Evolutionary conservation across 2,113 vertebrate species (phyloP).

Genomic region (Chamaea fasciata): DNA sequence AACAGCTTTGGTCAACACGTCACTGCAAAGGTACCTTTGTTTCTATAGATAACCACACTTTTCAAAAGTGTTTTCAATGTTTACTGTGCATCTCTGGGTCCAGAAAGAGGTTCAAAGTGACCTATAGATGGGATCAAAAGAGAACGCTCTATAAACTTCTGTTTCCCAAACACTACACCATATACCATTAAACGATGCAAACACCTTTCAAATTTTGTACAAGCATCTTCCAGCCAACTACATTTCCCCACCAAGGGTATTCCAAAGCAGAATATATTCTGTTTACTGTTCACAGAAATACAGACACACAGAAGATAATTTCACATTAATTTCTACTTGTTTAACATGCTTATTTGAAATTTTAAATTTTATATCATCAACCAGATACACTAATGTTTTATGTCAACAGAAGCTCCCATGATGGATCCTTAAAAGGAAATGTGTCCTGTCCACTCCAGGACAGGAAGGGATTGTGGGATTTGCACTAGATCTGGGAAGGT

Average conservation of each 20-base stretch:
- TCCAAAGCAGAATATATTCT: not conserved
- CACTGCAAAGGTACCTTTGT: not conserved
- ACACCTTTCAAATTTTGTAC: not conserved
- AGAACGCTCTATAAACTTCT: not conserved
- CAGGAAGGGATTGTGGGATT: not conserved
- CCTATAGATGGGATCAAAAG: not conserved
- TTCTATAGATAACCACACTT: not conserved
- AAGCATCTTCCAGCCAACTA: not conserved
- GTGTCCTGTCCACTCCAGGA: not conserved
- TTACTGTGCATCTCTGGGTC: not conserved
- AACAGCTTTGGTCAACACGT: not conserved
- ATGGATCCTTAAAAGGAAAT: not conserved
- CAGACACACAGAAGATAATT: not conserved
- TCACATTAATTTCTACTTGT: not conserved
- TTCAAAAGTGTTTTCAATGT: not conserved
- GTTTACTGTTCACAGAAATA: not conserved
- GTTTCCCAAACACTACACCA: not conserved
- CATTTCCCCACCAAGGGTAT: not conserved
- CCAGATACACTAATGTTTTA: not conserved
- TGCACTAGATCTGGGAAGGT: not conserved
- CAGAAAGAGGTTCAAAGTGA: not conserved
- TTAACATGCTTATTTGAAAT: not conserved
- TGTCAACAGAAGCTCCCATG: not conserved
- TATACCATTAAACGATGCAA: not conserved
- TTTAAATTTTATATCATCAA: not conserved